These are phyloP conservation scores for Cuniculus paca DNA, from an alignment of 2,797 vertebrate species.

Conservation along the genomic window DNA sequence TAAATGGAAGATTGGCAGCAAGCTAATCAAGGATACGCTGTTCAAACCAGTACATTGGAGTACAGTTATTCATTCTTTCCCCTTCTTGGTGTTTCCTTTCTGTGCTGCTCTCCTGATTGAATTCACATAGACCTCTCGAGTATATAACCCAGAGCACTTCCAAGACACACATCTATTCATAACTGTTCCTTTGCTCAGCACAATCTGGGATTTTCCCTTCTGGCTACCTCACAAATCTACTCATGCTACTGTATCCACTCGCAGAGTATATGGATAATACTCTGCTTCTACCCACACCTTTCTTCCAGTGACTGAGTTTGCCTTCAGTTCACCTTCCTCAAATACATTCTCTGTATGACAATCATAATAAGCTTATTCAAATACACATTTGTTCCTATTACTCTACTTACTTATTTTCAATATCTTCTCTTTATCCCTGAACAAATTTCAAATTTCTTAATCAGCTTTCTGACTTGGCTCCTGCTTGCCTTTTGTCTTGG, in stretches of 20 bases:
- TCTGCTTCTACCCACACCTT: accelerated
- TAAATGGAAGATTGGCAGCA: not conserved
- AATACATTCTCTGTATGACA: not conserved
- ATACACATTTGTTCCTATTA: not conserved
- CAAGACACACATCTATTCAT: accelerated
- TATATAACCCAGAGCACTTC: not conserved
- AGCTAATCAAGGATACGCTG: not conserved
- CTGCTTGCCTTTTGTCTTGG: not conserved
- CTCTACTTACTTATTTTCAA: not conserved
- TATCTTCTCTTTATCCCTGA: not conserved
- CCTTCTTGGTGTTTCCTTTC: not conserved
- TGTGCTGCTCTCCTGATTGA: no score
- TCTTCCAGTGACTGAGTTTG: not conserved
- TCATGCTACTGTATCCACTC: accelerated
- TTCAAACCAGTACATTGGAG: not conserved
- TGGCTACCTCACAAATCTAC: no score
- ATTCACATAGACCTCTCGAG: not conserved
- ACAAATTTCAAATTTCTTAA: not conserved
- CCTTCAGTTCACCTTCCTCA: not conserved
- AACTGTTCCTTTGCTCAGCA: accelerated
- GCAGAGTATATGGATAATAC: accelerated
- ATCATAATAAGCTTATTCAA: not conserved
- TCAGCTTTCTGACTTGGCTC: not conserved
- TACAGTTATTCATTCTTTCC: not conserved
- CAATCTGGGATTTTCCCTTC: not conserved